Conservation (phyloP, 2,888 invertebrate genomes). For the Pristionchus exspectatus region DNA sequence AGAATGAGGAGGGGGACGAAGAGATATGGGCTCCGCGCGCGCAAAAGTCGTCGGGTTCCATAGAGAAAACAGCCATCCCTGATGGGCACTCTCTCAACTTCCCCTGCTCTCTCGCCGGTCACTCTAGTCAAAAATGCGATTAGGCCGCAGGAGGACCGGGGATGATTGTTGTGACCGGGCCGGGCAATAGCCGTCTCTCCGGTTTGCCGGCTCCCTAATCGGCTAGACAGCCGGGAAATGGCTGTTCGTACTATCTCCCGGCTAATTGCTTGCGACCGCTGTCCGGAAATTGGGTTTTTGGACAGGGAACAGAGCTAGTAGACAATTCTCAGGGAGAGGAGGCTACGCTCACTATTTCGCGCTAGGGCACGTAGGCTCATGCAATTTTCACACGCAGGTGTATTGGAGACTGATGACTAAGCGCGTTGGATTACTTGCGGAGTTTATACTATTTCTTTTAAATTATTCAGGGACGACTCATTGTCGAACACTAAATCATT, state of each 20-base stretch:
- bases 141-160: background rate
- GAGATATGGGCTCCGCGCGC: background rate
- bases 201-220: background rate
- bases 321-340: too few species aligned
- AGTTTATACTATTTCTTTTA: too few species aligned
- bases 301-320: background rate
- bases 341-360: too few species aligned
- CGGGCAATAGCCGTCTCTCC: background rate
- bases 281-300: background rate
- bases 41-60: background rate
- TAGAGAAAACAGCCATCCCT: background rate
- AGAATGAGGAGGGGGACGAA: background rate
- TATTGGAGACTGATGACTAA: too few species aligned
- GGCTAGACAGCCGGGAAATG: too few species aligned
- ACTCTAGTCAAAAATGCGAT: background rate
- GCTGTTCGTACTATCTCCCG: background rate
- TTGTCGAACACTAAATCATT: too few species aligned
- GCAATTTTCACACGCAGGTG: too few species aligned
- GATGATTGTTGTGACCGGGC: conserved; percentile 15
- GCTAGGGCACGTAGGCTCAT: too few species aligned
- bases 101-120: background rate
- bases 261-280: background rate
- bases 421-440: too few species aligned
- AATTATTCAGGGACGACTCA: too few species aligned
- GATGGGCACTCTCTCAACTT: background rate